Percentiles rank a stretch among this genome's conserved stretches.
These are phyloP conservation scores for Bellardia bayeri DNA, from an alignment of 2,888 invertebrate genomes.

Conservation along the genomic window DNA sequence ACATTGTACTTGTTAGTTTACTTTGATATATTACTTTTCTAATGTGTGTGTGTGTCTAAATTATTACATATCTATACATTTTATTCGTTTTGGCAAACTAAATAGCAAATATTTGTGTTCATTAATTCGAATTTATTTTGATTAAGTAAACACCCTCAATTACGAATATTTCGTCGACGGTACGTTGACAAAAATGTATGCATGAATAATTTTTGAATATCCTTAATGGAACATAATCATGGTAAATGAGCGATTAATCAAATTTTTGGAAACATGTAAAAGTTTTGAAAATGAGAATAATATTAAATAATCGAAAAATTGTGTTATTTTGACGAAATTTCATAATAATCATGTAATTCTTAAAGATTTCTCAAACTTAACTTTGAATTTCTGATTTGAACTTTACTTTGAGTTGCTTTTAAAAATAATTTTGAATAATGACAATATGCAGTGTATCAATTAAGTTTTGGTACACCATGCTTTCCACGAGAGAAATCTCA, in stretches of 20 bases:
- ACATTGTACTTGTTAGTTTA: not conserved
- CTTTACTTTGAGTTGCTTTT: too few species aligned
- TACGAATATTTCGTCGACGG: not conserved
- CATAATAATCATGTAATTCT: too few species aligned
- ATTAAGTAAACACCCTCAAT: constrained; percentile 9
- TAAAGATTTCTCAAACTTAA: too few species aligned
- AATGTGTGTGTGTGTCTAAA: constrained; percentile 10
- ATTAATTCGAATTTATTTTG: not conserved
- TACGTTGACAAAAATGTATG: not conserved
- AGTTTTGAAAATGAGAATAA: too few species aligned
- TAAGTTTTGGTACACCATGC: too few species aligned
- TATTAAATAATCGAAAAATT: too few species aligned
- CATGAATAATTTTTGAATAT: not conserved
- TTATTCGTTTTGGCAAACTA: not conserved
- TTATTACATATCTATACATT: constrained; percentile 12
- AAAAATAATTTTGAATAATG: too few species aligned
- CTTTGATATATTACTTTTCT: not conserved
- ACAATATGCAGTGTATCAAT: too few species aligned
- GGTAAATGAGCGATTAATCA: not conserved
- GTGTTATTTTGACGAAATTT: too few species aligned
- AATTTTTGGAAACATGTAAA: not conserved
- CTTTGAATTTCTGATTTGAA: too few species aligned
- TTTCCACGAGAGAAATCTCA: too few species aligned
- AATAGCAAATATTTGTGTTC: not conserved
- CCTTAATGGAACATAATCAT: not conserved